Evolutionary conservation across 2,797 vertebrate species (phyloP), one percentile per base, ranked within the genome.

Genomic region (Meda fulgida): DNA sequence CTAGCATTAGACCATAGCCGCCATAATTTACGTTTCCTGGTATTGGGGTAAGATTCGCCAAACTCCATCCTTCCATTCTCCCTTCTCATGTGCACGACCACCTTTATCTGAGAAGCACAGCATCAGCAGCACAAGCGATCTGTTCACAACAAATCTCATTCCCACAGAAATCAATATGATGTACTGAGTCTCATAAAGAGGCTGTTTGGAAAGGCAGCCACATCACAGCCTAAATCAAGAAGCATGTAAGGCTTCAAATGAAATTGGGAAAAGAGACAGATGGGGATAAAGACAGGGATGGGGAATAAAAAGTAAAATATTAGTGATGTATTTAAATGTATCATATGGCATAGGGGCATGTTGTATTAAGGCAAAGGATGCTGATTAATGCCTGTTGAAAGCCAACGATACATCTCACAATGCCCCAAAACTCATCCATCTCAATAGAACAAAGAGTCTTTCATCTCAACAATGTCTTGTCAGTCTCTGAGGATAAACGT

Each of bases 151-250:
- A 88, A 89, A 89, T 93, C 93, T 91, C 91, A 90, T 93, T 92
- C 93, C 92, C 90, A 91, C 88, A 92, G 91, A 93, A 94, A 94
- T 94, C 94, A 92, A 91, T 93, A 88, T 90, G 91, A 92, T 92
- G 89, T 89, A 92, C 89, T 86, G 86, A 87, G 85, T 89, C 91
- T 85, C 85, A 86, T 90, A 92, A 92, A 92, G 91, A 93, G 91
- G 89, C 91, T 93, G 92, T 93, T 92, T 92, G 91, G 86, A 88
- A 89, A 92, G 91, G 91, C 89, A 90, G 89, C 90, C 80, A 91
- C 91, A 93, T 93, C 91, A 92, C 86, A 89, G 91, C 65, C 90
- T 90, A 93, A 94, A 95, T 94, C 92, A 94, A 92, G 93, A 93
- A 87, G 84, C 81, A 85, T 88, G 92, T 93, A 91, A 91, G 88